phyloP scores from a whole-genome alignment of 2,888 invertebrate species.

The Tenthredo scrophulariae region DNA sequence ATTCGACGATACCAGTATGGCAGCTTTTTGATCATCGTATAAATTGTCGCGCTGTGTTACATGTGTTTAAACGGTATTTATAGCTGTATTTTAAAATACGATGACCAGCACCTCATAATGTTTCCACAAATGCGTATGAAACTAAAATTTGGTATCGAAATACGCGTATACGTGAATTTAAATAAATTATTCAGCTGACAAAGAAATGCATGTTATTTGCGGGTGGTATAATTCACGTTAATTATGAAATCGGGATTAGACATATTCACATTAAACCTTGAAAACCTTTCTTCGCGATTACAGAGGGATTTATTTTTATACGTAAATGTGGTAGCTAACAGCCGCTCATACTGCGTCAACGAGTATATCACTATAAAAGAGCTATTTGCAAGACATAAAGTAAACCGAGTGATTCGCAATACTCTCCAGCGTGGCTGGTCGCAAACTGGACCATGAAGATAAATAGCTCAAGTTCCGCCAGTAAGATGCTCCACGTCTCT shows the following conservation, averaged over 20 bases:
- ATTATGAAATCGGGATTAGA: neutral
- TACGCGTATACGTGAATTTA: neutral
- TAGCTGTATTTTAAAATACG: neutral
- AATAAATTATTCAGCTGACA: neutral
- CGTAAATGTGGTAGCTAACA: neutral
- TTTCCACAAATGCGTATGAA: neutral
- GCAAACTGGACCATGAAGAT: conserved; percentile 39
- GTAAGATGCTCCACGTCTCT: neutral
- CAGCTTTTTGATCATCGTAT: conserved; percentile 19
- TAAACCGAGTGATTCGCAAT: conserved; percentile 43
- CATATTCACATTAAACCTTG: neutral
- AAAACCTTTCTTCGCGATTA: neutral
- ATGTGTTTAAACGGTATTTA: neutral
- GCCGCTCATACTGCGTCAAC: conserved; percentile 19
- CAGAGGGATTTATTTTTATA: conserved; percentile 5
- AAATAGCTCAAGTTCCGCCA: conserved; percentile 32
- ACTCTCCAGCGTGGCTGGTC: conserved; percentile 2
- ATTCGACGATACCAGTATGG: neutral
- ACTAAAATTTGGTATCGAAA: neutral
- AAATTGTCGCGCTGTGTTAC: neutral
- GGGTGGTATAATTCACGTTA: neutral
- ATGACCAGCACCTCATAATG: neutral
- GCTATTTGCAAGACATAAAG: conserved; percentile 45
- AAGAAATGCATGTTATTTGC: neutral
- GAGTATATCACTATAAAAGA: conserved; percentile 31